Conservation (phyloP, 64 coral and sea anemone genomes). For the Montipora cactus region DNA sequence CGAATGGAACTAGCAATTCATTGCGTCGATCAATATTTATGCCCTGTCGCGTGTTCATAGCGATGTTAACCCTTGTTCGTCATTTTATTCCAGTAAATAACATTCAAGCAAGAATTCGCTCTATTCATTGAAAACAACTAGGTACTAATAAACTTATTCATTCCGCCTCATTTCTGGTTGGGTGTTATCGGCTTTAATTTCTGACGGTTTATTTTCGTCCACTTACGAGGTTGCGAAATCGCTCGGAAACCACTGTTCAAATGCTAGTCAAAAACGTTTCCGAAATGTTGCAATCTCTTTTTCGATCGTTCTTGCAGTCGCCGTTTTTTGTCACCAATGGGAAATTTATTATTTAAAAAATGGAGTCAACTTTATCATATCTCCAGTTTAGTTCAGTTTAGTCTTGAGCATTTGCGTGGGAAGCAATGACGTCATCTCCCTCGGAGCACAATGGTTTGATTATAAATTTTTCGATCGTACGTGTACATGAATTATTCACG, state of each 20-base stretch:
- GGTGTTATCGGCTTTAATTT: constrained; percentile 21
- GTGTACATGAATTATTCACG: constrained; percentile 43
- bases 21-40: constrained; percentile 24
- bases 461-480: constrained; percentile 12
- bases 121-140: constrained; percentile 13
- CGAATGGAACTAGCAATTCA: background rate
- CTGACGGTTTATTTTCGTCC: background rate
- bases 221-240: constrained; percentile 18
- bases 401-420: constrained; percentile 40
- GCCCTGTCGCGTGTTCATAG: background rate
- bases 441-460: constrained; percentile 29
- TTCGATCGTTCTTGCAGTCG: no score
- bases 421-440: constrained; percentile 23
- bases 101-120: background rate
- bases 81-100: background rate
- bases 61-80: background rate
- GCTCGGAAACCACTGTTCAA: constrained; percentile 6
- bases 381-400: constrained; percentile 14
- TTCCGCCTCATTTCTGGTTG: constrained; percentile 11
- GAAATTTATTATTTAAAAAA: background rate
- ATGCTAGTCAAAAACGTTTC: constrained; percentile 8
- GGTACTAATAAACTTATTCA: constrained; percentile 36
- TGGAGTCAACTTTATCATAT: constrained; percentile 33
- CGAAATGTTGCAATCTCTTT: constrained; percentile 14
- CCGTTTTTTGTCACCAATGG: background rate